Conservation (phyloP, 2,797 vertebrate species). For the Lagorchestes hirsutus region DNA sequence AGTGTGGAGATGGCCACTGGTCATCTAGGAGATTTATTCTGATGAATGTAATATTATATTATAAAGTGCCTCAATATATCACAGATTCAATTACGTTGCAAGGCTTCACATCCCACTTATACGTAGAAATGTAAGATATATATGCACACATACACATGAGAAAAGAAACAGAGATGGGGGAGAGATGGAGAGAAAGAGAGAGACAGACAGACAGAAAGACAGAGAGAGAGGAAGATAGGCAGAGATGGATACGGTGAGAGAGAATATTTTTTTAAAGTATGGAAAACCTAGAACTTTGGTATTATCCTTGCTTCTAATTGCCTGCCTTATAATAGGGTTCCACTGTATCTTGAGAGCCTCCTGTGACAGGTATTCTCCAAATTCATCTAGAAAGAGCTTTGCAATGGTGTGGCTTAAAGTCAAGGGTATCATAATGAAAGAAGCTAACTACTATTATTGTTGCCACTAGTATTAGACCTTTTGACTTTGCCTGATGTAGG, state of each 20-base stretch:
- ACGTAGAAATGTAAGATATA: background rate
- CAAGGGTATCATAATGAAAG: background rate
- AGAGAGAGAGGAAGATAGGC: too few relatives aligned
- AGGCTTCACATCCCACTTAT: background rate
- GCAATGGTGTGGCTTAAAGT: background rate
- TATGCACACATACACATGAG: background rate
- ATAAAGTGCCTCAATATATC: background rate
- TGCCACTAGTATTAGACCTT: background rate
- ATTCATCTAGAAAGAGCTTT: background rate
- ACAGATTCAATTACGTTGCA: conserved; percentile 21
- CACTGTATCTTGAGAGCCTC: background rate
- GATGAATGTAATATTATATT: background rate
- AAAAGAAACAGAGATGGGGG: background rate
- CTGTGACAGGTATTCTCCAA: background rate
- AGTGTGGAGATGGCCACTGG: background rate
- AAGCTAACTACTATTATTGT: background rate
- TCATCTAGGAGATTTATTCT: background rate
- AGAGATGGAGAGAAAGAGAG: background rate
- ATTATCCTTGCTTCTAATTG: background rate
- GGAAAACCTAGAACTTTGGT: background rate
- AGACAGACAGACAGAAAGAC: too few relatives aligned
- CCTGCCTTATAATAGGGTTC: background rate
- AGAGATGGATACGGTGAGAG: background rate
- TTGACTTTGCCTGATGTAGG: background rate
- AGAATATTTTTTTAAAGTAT: background rate